Evolutionary conservation across 37 sponge, comb jelly and placozoan genomes (phyloP).

Genomic region (Beroe forskalii): DNA sequence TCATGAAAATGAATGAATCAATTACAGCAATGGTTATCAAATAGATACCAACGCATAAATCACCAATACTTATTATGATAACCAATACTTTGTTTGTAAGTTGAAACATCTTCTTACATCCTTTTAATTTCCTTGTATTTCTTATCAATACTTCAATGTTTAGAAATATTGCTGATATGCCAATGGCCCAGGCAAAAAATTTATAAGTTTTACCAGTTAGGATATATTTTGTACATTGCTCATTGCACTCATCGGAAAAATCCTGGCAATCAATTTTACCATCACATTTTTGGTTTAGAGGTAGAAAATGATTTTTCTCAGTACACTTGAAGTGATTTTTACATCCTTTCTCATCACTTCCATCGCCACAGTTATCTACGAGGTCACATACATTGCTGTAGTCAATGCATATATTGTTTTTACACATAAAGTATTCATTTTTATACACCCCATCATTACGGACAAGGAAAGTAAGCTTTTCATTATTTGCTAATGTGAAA

Average conservation of each 20-base stretch:
- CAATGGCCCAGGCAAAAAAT: neutral
- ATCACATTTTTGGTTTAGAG: neutral
- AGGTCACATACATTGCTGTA: neutral
- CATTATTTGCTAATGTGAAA: neutral
- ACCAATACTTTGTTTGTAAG: neutral
- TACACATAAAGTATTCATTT: neutral
- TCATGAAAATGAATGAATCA: neutral
- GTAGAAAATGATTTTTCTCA: neutral
- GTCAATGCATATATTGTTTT: neutral
- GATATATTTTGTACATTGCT: neutral
- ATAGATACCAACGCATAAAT: neutral
- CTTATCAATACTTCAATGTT: neutral
- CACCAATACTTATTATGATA: neutral
- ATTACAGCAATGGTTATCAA: neutral
- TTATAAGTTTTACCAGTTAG: neutral
- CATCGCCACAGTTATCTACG: constrained; percentile 16
- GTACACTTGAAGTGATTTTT: neutral
- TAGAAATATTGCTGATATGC: neutral
- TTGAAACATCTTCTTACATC: neutral
- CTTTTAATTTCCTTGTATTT: neutral
- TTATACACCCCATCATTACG: neutral
- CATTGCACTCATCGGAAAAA: constrained; percentile 9
- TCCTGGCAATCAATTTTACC: neutral
- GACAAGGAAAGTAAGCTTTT: neutral
- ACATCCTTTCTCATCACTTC: neutral